Base-by-base conservation (phyloP, 2,888 invertebrate genomes). In the Trichogramma evanescens region DNA sequence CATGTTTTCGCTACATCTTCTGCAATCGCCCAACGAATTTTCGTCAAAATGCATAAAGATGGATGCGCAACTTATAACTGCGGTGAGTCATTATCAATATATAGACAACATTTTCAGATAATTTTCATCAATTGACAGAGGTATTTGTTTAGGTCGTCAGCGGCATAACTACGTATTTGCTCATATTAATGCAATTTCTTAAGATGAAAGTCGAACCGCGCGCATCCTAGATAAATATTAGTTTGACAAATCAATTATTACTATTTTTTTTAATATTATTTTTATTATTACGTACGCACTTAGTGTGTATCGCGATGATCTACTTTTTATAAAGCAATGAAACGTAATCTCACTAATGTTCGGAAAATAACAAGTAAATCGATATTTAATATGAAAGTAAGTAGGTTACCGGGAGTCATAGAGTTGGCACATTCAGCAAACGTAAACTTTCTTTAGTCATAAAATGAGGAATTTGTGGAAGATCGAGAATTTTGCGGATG, bases 161-260 rank as follows among this genome's bases (percentile, higher is more conserved):
- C 51, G 72, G 71, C 41, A 70, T 73, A 42, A 68, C 73, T 3
- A 72, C 72, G 0, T 72, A 72, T 65, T 66, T 72, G 46, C 63
- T 72, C 0, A 72, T 73, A 42, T 61, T 73, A 5, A 71, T 73
- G 49, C 73, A 73, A 61, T 73, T 73, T 50, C 63, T 72, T 5
- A 56, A 61, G 10, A 48, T 45, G 39, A 59, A 52, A 26, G 26
- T 26, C 26, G 26, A 26, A 26, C 26, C 26, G 26, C 26, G 26
- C 26, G 26, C 26, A 26, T 26, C 26, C 26, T 26, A 26, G 3
- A 26, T 26, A 2, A 26, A 26, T 26, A 26, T 26, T 26, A 26
- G 26, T 26, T 26, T 26, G 26, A 26, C 26, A 2, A 26, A 26
- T 26, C 1, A 26, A 26, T 26, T 26, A 46, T 6, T 6, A n/a